Evolutionary conservation across 1,140 invertebrate species (phyloP).

Genomic region (Idris sp.): DNA sequence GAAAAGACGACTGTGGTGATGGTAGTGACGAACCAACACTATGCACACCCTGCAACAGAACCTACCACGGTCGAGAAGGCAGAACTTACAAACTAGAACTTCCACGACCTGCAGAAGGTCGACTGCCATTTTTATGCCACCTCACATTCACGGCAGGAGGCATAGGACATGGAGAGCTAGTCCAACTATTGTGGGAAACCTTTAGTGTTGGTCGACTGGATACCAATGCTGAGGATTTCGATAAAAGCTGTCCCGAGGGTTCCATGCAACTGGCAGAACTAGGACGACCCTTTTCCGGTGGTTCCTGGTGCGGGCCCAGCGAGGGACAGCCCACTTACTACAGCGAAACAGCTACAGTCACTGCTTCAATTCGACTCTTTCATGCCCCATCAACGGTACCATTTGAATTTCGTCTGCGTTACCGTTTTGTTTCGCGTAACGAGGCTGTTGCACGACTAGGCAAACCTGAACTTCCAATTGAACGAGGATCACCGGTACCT

Average conservation of each 20-base stretch:
- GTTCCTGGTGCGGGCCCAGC: constrained; percentile 89
- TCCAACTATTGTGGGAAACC: constrained; percentile 89
- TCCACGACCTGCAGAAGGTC: constrained; percentile 82
- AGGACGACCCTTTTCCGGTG: constrained; percentile 88
- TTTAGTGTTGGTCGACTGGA: constrained; percentile 89
- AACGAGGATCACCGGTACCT: constrained; percentile 88
- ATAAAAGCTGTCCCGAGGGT: constrained; percentile 85
- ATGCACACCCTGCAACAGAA: constrained; percentile 92
- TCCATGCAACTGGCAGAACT: constrained; percentile 90
- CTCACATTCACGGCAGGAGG: constrained; percentile 93
- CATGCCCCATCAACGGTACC: constrained; percentile 82
- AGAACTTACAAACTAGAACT: constrained; percentile 88
- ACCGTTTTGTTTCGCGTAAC: constrained; percentile 85
- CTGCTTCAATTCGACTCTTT: constrained; percentile 86
- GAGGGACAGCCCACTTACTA: constrained; percentile 88
- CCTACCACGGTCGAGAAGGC: constrained; percentile 91
- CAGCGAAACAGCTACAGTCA: constrained; percentile 90
- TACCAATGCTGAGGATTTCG: constrained; percentile 78
- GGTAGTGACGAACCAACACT: constrained; percentile 88
- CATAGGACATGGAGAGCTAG: constrained; percentile 88
- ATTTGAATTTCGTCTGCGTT: constrained; percentile 87
- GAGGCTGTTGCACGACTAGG: constrained; percentile 89
- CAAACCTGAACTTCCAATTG: constrained; percentile 83
- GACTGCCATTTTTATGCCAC: constrained; percentile 90
- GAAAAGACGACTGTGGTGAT: constrained; percentile 88